Evolutionary conservation across 2,888 invertebrate genomes (phyloP), one percentile per base, ranked within the genome.

Genomic region (Beris morrisii): DNA sequence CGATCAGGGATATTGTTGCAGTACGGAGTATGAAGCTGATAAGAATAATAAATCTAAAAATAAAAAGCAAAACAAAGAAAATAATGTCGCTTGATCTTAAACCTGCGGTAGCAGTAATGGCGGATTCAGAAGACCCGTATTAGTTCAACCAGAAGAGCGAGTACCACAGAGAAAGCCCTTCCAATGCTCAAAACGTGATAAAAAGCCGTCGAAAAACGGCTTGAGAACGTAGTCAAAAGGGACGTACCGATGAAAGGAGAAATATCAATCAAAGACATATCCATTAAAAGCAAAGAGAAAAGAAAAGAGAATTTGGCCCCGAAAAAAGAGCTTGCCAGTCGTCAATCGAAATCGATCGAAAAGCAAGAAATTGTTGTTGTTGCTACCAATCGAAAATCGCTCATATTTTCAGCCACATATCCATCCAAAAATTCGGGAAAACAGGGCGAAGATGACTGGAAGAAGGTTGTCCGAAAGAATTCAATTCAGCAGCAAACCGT

Each of bases 381-480:
- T 31, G 12, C 45, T 30, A 30, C 45, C 5, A 81, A 82, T 75
- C 80, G 84, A 77, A 85, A 88, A 81, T 86, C 85, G 73, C 83
- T 89, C 75, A 86, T 88, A 71, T 90, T 90, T 75, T 90, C 88
- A 66, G 86, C 88, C 69, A 80, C 88, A 74, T 88, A 86, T 82
- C 88, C 88, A 65, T 86, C 88, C 69, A 90, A 90, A 71, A 84
- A 87, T 74, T 90, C 32, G 2, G 32, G 15, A 9, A 38, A 48
- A 7, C 31, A 50, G 13, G 91, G 93, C 72, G 93, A 97, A 75
- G 96, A 97, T 76, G 97, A 95, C 11, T 97, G 97, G 97, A 97
- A 97, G 78, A 97, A 97, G 82, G 97, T 97, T 54, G 92, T 93
- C 7, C 86, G 94, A 77, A 94, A 92, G 83, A 93, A 87, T 67